Conservation (phyloP, 2,113 vertebrate genomes). For the Istiophorus platypterus region DNA sequence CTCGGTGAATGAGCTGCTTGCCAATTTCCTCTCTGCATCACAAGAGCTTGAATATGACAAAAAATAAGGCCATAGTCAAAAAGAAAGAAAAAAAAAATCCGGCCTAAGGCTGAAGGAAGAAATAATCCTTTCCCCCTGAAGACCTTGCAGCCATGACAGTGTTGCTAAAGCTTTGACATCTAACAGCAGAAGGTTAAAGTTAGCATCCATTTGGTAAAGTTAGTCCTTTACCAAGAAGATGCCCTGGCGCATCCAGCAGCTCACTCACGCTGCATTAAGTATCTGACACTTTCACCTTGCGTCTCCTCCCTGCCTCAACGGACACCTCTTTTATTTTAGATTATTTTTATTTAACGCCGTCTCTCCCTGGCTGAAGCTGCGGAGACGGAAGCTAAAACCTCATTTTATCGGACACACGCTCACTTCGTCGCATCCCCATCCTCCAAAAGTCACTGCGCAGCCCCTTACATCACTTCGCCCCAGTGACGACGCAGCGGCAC, state of each 20-base stretch:
- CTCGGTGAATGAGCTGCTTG: not conserved
- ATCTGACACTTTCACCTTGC: slow-evolving; percentile 62
- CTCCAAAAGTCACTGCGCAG: slow-evolving; percentile 52
- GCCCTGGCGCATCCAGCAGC: slow-evolving; percentile 17
- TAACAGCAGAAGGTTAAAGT: no score
- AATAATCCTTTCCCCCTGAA: not conserved
- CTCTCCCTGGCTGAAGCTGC: not conserved
- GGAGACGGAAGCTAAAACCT: not conserved
- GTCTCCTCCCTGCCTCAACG: slow-evolving; percentile 15
- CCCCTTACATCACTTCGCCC: slow-evolving; percentile 48
- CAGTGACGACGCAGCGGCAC: slow-evolving; percentile 61
- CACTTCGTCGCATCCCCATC: slow-evolving; percentile 31
- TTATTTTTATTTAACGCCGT: no score
- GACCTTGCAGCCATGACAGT: not conserved
- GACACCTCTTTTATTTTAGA: no score
- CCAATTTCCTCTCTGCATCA: not conserved
- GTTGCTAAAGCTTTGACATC: not conserved
- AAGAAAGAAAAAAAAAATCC: not conserved
- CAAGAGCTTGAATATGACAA: not conserved
- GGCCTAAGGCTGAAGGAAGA: not conserved
- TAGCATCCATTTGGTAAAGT: not conserved
- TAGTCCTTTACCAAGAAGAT: not conserved
- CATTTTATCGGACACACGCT: not conserved
- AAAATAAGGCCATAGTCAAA: not conserved
- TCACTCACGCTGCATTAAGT: slow-evolving; percentile 51